These are phyloP conservation scores for Lacerta viridis DNA, from an alignment of 2,797 vertebrate genomes.

Conservation along the genomic window DNA sequence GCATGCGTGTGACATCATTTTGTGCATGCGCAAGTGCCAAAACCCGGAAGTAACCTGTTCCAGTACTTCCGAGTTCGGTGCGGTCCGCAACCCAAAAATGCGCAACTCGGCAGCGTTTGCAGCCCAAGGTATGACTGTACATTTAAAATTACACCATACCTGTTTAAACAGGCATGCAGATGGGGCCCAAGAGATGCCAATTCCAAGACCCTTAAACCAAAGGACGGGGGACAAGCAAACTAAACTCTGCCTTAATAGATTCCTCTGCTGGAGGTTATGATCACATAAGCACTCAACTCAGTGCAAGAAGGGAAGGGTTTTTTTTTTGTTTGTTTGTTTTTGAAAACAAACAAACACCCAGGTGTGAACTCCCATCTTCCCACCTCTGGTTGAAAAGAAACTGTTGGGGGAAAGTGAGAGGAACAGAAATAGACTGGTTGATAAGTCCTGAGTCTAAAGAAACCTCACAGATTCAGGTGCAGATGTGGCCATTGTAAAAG, in stretches of 20 bases:
- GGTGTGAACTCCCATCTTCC: background rate
- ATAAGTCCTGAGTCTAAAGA: background rate
- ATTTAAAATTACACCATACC: no score
- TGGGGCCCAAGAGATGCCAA: no score
- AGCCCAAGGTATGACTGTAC: no score
- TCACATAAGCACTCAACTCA: background rate
- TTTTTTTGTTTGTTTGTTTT: no score
- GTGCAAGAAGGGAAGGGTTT: background rate
- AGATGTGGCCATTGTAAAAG: background rate
- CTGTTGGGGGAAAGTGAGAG: background rate
- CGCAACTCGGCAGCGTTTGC: no score
- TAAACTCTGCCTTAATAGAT: background rate
- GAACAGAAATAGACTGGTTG: background rate
- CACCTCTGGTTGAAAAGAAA: background rate
- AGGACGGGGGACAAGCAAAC: background rate
- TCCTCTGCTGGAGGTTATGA: background rate
- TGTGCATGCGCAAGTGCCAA: no score
- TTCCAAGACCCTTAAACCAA: no score
- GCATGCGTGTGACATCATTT: no score
- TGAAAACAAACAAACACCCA: background rate
- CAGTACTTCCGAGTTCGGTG: no score
- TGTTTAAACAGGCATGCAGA: no score
- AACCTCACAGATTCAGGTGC: background rate
- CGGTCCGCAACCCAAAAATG: no score
- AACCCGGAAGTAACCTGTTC: no score